Conservation (phyloP, 35 echinoderm and acorn worm genomes). For the Hemicentrotus pulcherrimus region DNA sequence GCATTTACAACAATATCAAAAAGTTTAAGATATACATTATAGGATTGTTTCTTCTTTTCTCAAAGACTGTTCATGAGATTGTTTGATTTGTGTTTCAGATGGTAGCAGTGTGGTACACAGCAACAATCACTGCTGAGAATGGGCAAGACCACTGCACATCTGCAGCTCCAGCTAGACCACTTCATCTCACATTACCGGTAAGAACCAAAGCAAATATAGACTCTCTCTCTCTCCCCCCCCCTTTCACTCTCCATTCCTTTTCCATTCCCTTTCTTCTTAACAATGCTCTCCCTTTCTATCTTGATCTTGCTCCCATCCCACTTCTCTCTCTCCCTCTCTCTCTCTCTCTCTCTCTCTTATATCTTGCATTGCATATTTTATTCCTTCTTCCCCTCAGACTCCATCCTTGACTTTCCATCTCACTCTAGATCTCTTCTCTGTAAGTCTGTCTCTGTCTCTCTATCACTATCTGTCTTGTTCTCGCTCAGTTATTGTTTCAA, state of each 20-base stretch:
- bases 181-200: constrained; percentile 18
- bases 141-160: neutral
- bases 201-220: neutral
- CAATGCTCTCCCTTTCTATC: neutral
- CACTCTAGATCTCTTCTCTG: neutral
- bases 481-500: too few species aligned
- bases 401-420: neutral
- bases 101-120: neutral
- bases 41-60: too few species aligned
- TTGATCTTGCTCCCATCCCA: neutral
- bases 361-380: too few species aligned
- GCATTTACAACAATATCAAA: too few species aligned
- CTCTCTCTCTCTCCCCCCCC: neutral
- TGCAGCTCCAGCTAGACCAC: constrained; percentile 12
- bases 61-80: neutral
- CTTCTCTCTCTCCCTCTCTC: neutral
- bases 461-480: too few species aligned
- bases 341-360: neutral
- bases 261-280: neutral
- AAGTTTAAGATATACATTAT: too few species aligned
- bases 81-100: neutral
- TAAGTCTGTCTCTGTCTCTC: neutral
- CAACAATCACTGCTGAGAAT: neutral
- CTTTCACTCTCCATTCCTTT: neutral
- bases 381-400: neutral